phyloP scores from a whole-genome alignment of 2,113 vertebrate genomes.

The Trinectes maculatus region DNA sequence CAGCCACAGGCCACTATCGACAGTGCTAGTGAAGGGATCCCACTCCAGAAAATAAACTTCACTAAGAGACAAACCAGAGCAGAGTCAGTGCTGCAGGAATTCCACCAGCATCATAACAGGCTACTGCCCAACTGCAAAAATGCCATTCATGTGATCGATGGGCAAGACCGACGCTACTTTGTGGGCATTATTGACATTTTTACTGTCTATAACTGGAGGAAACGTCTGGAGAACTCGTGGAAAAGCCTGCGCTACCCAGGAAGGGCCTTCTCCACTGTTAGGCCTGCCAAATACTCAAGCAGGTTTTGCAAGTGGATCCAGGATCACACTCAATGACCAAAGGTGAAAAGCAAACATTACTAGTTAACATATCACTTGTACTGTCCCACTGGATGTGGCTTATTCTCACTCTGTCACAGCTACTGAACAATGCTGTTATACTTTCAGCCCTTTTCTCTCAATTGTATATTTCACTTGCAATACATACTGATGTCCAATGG shows the following conservation, averaged over 20 bases:
- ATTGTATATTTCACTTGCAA: not conserved
- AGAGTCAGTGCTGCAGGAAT: constrained; percentile 50
- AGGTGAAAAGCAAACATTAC: not conserved
- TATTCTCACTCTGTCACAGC: too few relatives aligned
- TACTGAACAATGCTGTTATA: too few relatives aligned
- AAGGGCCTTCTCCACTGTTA: constrained; percentile 84
- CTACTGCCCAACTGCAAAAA: constrained; percentile 82
- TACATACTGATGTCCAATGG: too few relatives aligned
- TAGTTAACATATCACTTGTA: not conserved
- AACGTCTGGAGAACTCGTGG: constrained; percentile 85
- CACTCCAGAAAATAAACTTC: constrained; percentile 22
- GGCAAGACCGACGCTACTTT: constrained; percentile 83
- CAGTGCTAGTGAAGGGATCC: not conserved
- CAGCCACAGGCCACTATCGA: constrained; percentile 1
- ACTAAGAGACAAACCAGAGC: not conserved
- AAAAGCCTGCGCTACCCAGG: constrained; percentile 81
- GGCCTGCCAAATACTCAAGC: constrained; percentile 78
- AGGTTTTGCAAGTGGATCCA: constrained; percentile 86
- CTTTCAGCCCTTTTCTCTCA: too few relatives aligned
- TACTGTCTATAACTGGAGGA: constrained; percentile 84
- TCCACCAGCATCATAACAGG: constrained; percentile 77
- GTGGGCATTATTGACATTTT: constrained; percentile 88
- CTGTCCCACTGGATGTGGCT: not conserved
- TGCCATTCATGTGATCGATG: constrained; percentile 84
- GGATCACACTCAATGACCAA: constrained; percentile 63